Evolutionary conservation across 1,140 invertebrate genomes (phyloP), one percentile per base, ranked within the genome.

Genomic region (Drosophila ogumai): DNA sequence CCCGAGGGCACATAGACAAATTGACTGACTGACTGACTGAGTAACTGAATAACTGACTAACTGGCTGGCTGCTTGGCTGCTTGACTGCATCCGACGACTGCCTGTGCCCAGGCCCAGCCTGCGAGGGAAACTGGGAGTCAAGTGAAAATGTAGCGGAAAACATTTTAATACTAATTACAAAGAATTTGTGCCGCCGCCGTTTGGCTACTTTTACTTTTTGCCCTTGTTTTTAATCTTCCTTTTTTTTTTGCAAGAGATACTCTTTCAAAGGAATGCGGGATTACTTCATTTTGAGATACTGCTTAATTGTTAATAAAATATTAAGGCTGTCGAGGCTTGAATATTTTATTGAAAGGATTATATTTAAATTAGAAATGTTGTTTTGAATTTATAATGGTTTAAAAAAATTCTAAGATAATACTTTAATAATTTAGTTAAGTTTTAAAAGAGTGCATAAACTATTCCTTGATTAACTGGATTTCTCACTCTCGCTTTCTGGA

Each of bases 161-260:
- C 85, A 88, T 88, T 88, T 90, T 90, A 90, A 90, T 90, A 90
- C 85, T 90, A 90, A 90, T 90, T 90, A 90, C 86, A 90, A 90
- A 90, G 85, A 90, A 90, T 90, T 90, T 90, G 85, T 88, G 85
- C 85, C 85, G 85, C 81, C 84, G 74, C 65, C 75, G 65, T 78
- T 78, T 25, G 40, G 78, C 36, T 85, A 90, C 85, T 90, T 84
- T 87, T 75, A 22, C 74, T 90, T 90, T 63, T 81, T 77, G 58
- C 41, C 44, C 66, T 36, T 54, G 8, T 49, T 49, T 49, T 49
- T 28, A 5, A n/a, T 49, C 1, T 36, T n/a, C n/a, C n/a, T n/a
- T n/a, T n/a, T n/a, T n/a, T n/a, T n/a, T n/a, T 15, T 38, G 13
- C 50, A 25, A 38, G 15, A 38, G 13, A 38, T 55, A 55, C 52